phyloP scores from a whole-genome alignment of 2,113 vertebrate genomes.

The Actenoides lindsayi region DNA sequence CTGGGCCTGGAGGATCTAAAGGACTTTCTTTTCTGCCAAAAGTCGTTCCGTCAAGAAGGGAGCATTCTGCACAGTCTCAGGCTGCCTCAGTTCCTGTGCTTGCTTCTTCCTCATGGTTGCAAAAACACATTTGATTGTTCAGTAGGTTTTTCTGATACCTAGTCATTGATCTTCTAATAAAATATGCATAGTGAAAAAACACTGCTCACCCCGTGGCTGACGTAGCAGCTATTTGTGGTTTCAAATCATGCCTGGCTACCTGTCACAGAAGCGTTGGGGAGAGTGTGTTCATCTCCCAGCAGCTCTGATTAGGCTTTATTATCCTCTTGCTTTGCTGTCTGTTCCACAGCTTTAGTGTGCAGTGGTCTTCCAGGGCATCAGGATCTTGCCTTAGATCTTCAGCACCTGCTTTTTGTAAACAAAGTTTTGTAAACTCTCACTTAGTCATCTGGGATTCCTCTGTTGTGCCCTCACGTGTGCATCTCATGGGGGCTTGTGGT shows the following conservation, averaged over 20 bases:
- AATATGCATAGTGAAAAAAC: neutral
- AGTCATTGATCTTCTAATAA: neutral
- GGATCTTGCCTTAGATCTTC: neutral
- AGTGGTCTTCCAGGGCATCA: neutral
- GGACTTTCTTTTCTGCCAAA: neutral
- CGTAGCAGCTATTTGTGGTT: neutral
- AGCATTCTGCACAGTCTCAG: neutral
- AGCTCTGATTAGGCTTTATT: neutral
- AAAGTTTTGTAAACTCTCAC: neutral
- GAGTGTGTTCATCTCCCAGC: neutral
- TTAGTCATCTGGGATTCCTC: neutral
- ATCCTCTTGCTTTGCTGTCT: neutral
- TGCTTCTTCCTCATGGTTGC: neutral
- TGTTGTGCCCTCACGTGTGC: fast-evolving
- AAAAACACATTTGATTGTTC: neutral
- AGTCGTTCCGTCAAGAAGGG: neutral
- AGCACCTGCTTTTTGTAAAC: neutral
- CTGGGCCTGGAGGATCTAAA: neutral
- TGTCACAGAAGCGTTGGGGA: neutral
- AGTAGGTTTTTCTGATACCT: neutral
- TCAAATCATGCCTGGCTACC: neutral
- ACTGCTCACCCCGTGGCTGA: neutral
- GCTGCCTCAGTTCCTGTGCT: neutral
- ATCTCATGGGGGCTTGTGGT: neutral
- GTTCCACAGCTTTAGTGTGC: neutral